A percentile compares a stretch with the other conserved stretches of the same genome.
These are phyloP conservation scores for Cebidichthys violaceus DNA, from an alignment of 2,113 vertebrate species.

Conservation along the genomic window DNA sequence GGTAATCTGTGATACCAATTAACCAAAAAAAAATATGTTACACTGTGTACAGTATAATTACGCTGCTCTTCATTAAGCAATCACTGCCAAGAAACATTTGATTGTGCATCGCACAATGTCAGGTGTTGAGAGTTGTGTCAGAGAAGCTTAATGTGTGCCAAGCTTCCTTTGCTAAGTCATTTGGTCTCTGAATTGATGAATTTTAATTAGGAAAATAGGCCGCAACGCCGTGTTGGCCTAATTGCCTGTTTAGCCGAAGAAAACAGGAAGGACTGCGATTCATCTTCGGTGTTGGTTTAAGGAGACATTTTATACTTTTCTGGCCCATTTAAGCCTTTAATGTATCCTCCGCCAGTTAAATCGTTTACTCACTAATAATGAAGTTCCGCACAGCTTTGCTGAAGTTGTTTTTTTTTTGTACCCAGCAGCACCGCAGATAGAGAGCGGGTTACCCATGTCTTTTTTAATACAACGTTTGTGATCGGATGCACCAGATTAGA, in stretches of 20 bases:
- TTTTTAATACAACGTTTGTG: neutral
- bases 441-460: neutral
- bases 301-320: conserved; percentile 56
- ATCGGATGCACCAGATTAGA: neutral
- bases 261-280: conserved; percentile 51
- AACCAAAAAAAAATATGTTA: conserved; percentile 34
- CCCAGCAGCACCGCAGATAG: conserved; percentile 8
- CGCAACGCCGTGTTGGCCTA: conserved; percentile 16
- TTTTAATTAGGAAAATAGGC: conserved; percentile 59
- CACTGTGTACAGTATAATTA: conserved; percentile 38
- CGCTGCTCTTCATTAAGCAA: conserved; percentile 45
- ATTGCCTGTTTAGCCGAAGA: conserved; percentile 60
- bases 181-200: conserved; percentile 50
- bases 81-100: conserved; percentile 33
- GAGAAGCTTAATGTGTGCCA: conserved; percentile 8
- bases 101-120: conserved; percentile 19
- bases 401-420: conserved; percentile 35
- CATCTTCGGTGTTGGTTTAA: conserved; percentile 46
- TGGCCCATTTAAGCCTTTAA: conserved; percentile 55
- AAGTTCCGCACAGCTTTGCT: conserved; percentile 3
- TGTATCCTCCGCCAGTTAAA: conserved; percentile 33
- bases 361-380: conserved; percentile 42
- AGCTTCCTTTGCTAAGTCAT: conserved; percentile 30
- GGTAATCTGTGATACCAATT: conserved; percentile 47
- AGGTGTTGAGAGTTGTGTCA: conserved; percentile 39